phyloP scores from a whole-genome alignment of 1,140 invertebrate species.

The Calephelis virginiensis region DNA sequence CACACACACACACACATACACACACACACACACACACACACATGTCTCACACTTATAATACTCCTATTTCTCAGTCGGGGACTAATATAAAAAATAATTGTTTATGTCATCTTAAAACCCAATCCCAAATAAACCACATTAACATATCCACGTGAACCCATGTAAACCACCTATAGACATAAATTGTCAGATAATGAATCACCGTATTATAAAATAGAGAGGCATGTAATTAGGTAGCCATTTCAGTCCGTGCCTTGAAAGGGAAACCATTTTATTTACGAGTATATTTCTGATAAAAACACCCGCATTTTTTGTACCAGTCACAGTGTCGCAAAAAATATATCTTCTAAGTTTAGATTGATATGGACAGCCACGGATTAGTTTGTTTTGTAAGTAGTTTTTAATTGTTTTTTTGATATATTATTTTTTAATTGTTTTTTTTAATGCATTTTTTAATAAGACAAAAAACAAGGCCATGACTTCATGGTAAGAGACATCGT shows the following conservation, averaged over 20 bases:
- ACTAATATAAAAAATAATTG: too few relatives aligned
- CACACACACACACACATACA: too few relatives aligned
- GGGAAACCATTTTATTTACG: constrained; percentile 24
- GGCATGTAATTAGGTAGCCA: constrained; percentile 18
- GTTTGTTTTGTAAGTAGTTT: constrained; percentile 25
- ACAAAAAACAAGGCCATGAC: too few relatives aligned
- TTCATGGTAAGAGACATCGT: too few relatives aligned
- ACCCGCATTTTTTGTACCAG: constrained; percentile 29
- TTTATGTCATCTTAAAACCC: too few relatives aligned
- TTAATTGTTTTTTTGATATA: neutral
- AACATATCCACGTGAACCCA: too few relatives aligned
- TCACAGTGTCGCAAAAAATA: constrained; percentile 1
- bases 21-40: too few relatives aligned
- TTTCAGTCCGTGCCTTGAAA: constrained; percentile 24
- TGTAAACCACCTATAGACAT: neutral
- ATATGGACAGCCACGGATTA: constrained; percentile 4
- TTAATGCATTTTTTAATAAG: too few relatives aligned
- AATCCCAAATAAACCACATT: too few relatives aligned
- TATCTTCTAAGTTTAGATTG: neutral
- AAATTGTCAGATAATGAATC: constrained; percentile 9
- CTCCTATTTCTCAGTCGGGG: too few relatives aligned
- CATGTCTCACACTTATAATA: too few relatives aligned
- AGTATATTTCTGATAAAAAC: constrained; percentile 23
- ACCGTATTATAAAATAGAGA: constrained; percentile 27
- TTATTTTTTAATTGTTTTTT: too few relatives aligned